phyloP scores from a whole-genome alignment of 2,888 invertebrate genomes.

The Athripsodes cinereus region DNA sequence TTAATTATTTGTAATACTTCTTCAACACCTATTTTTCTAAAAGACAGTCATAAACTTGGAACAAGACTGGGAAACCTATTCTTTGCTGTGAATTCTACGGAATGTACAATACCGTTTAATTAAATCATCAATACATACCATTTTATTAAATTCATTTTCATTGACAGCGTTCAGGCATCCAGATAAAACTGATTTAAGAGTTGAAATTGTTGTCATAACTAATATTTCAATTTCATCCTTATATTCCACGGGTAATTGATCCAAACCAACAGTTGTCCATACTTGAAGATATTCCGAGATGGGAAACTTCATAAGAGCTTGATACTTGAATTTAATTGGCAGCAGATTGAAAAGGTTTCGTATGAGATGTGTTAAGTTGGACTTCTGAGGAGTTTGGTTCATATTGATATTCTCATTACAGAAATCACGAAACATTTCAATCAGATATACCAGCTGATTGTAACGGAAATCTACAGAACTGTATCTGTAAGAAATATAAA shows the following conservation, averaged over 20 bases:
- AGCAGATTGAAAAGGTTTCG: conserved; percentile 9
- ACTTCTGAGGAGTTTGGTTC: conserved; percentile 11
- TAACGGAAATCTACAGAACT: conserved; percentile 12
- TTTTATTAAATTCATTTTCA: conserved; percentile 6
- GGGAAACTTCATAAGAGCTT: conserved; percentile 6
- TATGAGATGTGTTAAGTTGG: conserved; percentile 10
- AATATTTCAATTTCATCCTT: background rate
- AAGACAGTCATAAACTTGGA: no score
- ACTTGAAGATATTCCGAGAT: background rate
- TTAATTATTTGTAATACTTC: no score
- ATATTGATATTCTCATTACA: background rate
- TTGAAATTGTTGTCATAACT: background rate
- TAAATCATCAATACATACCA: conserved; percentile 15
- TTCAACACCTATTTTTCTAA: no score
- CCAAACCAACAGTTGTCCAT: conserved; percentile 11
- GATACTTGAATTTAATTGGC: conserved; percentile 12
- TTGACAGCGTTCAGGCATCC: background rate
- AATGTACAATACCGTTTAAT: no score
- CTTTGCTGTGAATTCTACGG: no score
- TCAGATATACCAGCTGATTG: conserved; percentile 7
- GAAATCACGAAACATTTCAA: conserved; percentile 3
- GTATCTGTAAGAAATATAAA: conserved; percentile 13
- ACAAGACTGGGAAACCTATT: no score
- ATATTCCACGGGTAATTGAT: conserved; percentile 7
- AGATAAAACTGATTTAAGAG: background rate